A percentile compares a stretch with the other conserved stretches of the same genome.
These are phyloP conservation scores for Diadumene lineata DNA, from an alignment of 92 coral and sea anemone genomes.

Conservation along the genomic window DNA sequence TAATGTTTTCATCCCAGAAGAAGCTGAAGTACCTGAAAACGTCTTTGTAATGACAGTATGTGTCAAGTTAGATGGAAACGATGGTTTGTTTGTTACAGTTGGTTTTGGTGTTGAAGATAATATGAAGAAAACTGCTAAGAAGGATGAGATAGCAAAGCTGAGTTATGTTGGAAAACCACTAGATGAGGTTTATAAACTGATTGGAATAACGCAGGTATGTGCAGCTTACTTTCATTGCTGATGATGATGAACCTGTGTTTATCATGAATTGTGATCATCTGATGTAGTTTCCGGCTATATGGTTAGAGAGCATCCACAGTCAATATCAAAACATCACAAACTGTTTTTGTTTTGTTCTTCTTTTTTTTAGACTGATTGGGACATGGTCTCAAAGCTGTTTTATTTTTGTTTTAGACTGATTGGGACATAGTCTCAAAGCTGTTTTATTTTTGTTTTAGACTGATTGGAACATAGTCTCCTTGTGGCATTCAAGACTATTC, in stretches of 20 bases:
- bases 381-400: no score
- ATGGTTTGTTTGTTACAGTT: conserved; percentile 85
- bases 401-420: not conserved
- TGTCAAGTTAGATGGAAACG: conserved; percentile 53
- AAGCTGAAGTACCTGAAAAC: conserved; percentile 57
- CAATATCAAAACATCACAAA: no score
- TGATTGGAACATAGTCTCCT: conserved; percentile 68
- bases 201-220: conserved; percentile 67
- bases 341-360: no score
- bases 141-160: conserved; percentile 58
- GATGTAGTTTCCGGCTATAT: no score
- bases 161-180: conserved; percentile 73
- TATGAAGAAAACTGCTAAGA: conserved; percentile 71
- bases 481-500: conserved; percentile 89
- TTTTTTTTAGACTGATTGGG: not conserved
- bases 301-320: no score
- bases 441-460: conserved; percentile 29
- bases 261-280: no score
- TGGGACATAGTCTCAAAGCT: not conserved
- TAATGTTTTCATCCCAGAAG: conserved; percentile 75
- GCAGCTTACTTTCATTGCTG: not conserved
- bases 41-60: conserved; percentile 83
- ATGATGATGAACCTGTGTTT: not conserved
- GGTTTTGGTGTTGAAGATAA: conserved; percentile 82
- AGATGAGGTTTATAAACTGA: conserved; percentile 57